These are phyloP conservation scores for Gobio occitaniae DNA, from an alignment of 2,797 vertebrate species.

Conservation along the genomic window DNA sequence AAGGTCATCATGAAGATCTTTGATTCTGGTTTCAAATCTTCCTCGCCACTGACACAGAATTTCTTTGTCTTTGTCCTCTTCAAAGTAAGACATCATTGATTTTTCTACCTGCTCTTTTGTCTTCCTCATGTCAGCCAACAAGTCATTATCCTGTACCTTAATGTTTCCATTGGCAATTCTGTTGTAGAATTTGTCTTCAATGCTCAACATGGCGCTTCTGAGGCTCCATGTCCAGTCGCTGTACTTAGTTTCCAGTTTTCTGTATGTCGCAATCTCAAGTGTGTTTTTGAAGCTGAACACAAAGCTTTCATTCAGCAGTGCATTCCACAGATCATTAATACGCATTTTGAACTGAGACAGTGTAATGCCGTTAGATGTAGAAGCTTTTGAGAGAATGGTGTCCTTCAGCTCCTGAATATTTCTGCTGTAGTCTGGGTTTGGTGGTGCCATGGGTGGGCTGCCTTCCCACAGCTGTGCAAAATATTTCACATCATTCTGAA, in stretches of 20 bases:
- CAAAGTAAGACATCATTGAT: conserved; percentile 7
- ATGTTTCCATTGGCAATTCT: neutral
- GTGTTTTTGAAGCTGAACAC: conserved; percentile 36
- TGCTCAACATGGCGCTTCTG: neutral
- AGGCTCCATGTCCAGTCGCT: neutral
- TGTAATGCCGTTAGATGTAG: conserved; percentile 55
- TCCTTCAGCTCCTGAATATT: conserved; percentile 51
- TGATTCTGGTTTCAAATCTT: conserved; percentile 17
- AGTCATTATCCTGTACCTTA: neutral
- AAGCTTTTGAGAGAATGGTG: conserved; percentile 34
- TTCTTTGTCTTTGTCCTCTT: conserved; percentile 16
- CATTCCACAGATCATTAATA: conserved; percentile 1
- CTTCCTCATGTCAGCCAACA: conserved; percentile 37
- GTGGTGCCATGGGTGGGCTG: conserved; percentile 74
- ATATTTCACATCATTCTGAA: conserved; percentile 70
- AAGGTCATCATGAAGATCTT: conserved; percentile 8
- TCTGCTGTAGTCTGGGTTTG: conserved; percentile 73
- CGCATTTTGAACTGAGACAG: conserved; percentile 70
- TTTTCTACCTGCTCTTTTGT: neutral
- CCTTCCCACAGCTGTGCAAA: conserved; percentile 76
- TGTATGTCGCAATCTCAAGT: neutral
- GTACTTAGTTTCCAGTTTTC: neutral
- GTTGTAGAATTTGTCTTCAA: conserved; percentile 13
- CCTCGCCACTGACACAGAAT: conserved; percentile 10
- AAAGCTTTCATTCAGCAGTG: conserved; percentile 1